These are phyloP conservation scores for Protosalanx chinensis DNA, from an alignment of 2,797 vertebrate species.

Conservation along the genomic window DNA sequence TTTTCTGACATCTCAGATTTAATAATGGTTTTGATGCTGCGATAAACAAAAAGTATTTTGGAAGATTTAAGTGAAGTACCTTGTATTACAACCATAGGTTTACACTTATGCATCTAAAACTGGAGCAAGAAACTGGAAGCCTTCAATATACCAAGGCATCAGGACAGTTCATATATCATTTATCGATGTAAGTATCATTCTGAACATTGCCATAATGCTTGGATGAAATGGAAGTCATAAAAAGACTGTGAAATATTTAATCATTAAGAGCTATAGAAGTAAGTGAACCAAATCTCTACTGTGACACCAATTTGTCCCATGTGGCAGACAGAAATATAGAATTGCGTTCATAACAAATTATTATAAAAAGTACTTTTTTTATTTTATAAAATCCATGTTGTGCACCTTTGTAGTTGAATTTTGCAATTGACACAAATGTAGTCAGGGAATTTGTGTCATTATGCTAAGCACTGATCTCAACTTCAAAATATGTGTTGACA, in stretches of 20 bases:
- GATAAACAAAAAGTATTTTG: background rate
- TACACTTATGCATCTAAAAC: background rate
- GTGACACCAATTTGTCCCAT: background rate
- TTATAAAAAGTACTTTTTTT: conserved; percentile 10
- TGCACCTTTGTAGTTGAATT: background rate
- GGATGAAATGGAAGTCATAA: background rate
- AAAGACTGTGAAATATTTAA: background rate
- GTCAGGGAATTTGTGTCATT: background rate
- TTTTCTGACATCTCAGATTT: background rate
- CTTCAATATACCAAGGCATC: background rate
- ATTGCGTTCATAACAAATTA: background rate
- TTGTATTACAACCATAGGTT: conserved; percentile 5
- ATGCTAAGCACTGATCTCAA: background rate
- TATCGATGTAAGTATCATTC: conserved; percentile 1
- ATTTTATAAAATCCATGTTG: conserved; percentile 10
- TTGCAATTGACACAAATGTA: background rate
- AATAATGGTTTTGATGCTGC: conserved; percentile 2
- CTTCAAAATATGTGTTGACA: background rate
- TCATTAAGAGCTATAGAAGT: background rate
- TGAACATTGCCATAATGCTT: background rate
- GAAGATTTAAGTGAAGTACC: background rate
- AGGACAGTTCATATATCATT: background rate
- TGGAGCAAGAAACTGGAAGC: background rate
- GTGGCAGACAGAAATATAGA: background rate
- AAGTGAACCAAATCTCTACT: background rate